Evolutionary conservation across 2,888 invertebrate genomes (phyloP).

Genomic region (Smittia sp.): DNA sequence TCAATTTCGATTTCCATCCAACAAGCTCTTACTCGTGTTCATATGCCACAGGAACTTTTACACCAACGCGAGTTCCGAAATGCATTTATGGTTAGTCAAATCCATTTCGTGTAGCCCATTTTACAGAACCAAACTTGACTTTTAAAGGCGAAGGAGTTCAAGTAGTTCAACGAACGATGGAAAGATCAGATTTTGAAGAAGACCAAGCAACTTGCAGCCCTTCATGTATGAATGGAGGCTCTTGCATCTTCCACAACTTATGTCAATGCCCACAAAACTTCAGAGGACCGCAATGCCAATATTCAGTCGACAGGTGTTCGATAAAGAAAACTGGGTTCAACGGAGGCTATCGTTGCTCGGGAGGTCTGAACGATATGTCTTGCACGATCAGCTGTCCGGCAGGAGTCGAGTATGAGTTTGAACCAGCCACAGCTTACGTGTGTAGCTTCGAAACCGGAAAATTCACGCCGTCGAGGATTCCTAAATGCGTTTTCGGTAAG

Average conservation of each 20-base stretch:
- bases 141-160: not conserved
- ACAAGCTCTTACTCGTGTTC: conserved; percentile 64
- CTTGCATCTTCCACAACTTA: conserved; percentile 71
- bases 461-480: conserved; percentile 68
- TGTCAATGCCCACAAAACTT: conserved; percentile 75
- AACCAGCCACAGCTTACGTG: conserved; percentile 61
- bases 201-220: conserved; percentile 64
- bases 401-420: conserved; percentile 62
- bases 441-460: conserved; percentile 65
- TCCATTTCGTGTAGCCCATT: conserved; percentile 37
- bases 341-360: conserved; percentile 71
- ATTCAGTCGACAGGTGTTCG: conserved; percentile 58
- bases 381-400: conserved; percentile 68
- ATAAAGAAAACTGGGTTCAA: conserved; percentile 67
- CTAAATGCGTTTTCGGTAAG: conserved; percentile 68
- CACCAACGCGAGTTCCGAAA: conserved; percentile 54
- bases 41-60: conserved; percentile 64
- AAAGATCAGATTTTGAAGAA: not conserved
- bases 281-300: conserved; percentile 50
- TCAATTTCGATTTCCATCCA: conserved; percentile 60
- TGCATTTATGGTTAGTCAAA: conserved; percentile 31
- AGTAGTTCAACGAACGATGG: not conserved
- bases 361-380: conserved; percentile 59
- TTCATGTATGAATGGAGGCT: conserved; percentile 75
- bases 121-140: conserved; percentile 41